Evolutionary conservation across 2,888 invertebrate genomes (phyloP).

Genomic region (Drosophila infuscata): DNA sequence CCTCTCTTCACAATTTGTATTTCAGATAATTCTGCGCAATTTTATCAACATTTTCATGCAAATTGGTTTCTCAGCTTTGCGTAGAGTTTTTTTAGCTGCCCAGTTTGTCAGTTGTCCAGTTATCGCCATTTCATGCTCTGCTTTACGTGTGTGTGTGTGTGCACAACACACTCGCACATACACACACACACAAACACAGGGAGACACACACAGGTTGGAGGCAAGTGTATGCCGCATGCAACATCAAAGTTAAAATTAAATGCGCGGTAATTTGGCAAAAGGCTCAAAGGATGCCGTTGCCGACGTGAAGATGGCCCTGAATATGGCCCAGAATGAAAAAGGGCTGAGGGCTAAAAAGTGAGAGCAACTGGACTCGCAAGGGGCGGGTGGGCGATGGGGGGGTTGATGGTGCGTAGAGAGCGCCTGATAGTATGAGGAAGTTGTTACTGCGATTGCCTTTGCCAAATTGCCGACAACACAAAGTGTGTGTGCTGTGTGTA

Average conservation of each 20-base stretch:
- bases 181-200: slow-evolving; percentile 30
- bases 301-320: slow-evolving; percentile 62
- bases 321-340: slow-evolving; percentile 33
- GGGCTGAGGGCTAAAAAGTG: slow-evolving; percentile 3
- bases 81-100: slow-evolving; percentile 20
- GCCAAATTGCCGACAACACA: slow-evolving; percentile 61
- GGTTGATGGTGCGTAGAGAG: not conserved
- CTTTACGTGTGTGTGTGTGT: slow-evolving; percentile 11
- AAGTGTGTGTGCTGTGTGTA: slow-evolving; percentile 55
- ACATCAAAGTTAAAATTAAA: slow-evolving; percentile 84
- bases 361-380: not conserved
- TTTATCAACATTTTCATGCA: slow-evolving; percentile 63
- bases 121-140: slow-evolving; percentile 63
- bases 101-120: slow-evolving; percentile 46
- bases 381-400: not conserved
- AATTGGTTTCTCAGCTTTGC: slow-evolving; percentile 53
- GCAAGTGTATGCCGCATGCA: slow-evolving; percentile 82
- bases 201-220: slow-evolving; percentile 61
- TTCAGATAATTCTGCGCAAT: slow-evolving; percentile 33
- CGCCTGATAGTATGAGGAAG: slow-evolving; percentile 38
- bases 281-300: slow-evolving; percentile 82
- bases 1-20: slow-evolving; percentile 5
- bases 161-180: slow-evolving; percentile 21
- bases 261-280: slow-evolving; percentile 83
- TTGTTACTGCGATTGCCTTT: slow-evolving; percentile 57